Evolutionary conservation across 2,888 invertebrate genomes (phyloP).

Genomic region (Limenitis camilla): DNA sequence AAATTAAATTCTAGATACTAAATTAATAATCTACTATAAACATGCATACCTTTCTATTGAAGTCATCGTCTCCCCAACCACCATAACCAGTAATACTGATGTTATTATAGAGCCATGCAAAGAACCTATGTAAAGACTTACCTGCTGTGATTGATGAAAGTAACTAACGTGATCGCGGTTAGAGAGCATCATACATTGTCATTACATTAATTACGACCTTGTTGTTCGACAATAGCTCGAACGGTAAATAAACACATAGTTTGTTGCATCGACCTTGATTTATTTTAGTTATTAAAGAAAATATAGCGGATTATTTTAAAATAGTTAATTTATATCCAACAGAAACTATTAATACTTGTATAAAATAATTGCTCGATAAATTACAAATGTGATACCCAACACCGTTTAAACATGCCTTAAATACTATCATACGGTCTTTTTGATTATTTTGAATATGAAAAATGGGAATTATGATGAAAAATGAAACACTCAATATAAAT

Average conservation of each 20-base stretch:
- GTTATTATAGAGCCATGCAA: constrained; percentile 43
- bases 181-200: constrained; percentile 47
- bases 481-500: too few relatives aligned
- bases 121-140: constrained; percentile 43
- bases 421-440: too few relatives aligned
- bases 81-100: constrained; percentile 57
- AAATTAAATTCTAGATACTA: constrained; percentile 33
- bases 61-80: constrained; percentile 33
- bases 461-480: too few relatives aligned
- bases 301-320: neutral
- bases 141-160: constrained; percentile 47
- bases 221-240: constrained; percentile 50
- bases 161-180: constrained; percentile 50
- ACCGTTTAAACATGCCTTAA: too few relatives aligned
- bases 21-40: constrained; percentile 61
- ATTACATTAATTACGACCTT: constrained; percentile 50
- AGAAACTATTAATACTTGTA: neutral
- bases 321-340: neutral
- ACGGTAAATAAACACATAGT: constrained; percentile 27
- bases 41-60: constrained; percentile 59
- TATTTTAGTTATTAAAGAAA: constrained; percentile 22
- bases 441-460: too few relatives aligned
- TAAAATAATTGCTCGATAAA: too few relatives aligned
- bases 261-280: constrained; percentile 44
- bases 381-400: too few relatives aligned